Evolutionary conservation across 2,113 vertebrate genomes (phyloP).

Genomic region (Puntigrus tetrazona): DNA sequence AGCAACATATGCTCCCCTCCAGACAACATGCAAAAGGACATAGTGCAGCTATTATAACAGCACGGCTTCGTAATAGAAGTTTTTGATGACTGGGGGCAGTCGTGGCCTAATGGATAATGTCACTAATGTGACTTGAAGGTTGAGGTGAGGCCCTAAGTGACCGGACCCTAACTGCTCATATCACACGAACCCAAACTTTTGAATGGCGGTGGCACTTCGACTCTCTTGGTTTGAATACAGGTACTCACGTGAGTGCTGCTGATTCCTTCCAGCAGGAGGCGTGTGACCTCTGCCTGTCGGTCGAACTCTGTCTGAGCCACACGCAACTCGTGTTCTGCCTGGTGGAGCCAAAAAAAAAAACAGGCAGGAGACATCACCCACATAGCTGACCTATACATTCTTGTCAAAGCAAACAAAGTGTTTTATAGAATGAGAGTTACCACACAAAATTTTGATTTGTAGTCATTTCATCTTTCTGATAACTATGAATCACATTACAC

Average conservation of each 20-base stretch:
- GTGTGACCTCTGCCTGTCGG: constrained; percentile 90
- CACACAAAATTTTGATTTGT: not conserved
- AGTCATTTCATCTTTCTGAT: not conserved
- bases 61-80: no score
- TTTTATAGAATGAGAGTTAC: not conserved
- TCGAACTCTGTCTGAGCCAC: constrained; percentile 94
- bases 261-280: constrained; percentile 92
- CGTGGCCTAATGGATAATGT: no score
- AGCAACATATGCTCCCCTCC: no score
- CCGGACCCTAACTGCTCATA: no score
- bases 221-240: not conserved
- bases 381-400: not conserved
- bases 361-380: not conserved
- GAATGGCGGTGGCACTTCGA: not conserved
- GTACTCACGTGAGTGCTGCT: constrained; percentile 94
- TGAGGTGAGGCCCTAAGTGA: no score
- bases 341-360: not conserved
- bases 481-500: not conserved
- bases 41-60: no score
- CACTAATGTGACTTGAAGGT: no score
- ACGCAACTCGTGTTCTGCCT: constrained; percentile 87
- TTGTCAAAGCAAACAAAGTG: not conserved
- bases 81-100: no score
- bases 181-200: not conserved
- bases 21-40: no score